Evolutionary conservation across 1,140 invertebrate species (phyloP).

Genomic region (Leptopilina boulardi): DNA sequence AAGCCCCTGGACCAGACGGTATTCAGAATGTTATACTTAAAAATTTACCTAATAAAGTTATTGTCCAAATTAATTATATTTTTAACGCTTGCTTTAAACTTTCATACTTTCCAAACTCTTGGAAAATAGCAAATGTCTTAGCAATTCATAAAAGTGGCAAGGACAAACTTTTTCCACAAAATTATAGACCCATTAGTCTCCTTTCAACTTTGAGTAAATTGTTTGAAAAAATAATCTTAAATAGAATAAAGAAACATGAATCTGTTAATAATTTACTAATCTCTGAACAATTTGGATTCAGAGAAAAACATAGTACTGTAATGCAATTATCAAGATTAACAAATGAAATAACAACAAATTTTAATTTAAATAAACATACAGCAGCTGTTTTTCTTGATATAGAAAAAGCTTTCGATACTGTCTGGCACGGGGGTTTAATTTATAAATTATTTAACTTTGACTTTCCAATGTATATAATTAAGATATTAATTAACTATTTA

Average conservation of each 20-base stretch:
- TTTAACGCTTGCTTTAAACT: constrained; percentile 56
- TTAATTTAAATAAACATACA: no score
- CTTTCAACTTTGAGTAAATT: constrained; percentile 59
- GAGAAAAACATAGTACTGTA: constrained; percentile 52
- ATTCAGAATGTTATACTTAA: constrained; percentile 58
- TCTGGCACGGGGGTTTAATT: no score
- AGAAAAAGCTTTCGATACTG: no score
- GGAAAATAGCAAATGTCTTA: constrained; percentile 66
- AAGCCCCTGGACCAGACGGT: no score
- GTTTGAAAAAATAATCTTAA: constrained; percentile 56
- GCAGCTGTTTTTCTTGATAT: no score
- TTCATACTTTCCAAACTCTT: constrained; percentile 57
- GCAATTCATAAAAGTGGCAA: constrained; percentile 68
- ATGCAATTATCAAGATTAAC: constrained; percentile 60
- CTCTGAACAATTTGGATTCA: constrained; percentile 63
- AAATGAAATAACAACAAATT: constrained; percentile 46
- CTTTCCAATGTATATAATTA: constrained; percentile 40
- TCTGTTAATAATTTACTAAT: constrained; percentile 28
- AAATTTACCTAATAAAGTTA: constrained; percentile 55
- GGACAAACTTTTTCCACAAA: constrained; percentile 44
- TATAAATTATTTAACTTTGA: constrained; percentile 45
- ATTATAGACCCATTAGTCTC: constrained; percentile 64
- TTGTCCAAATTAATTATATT: constrained; percentile 56
- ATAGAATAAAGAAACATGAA: constrained; percentile 44
- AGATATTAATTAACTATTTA: constrained; percentile 59